phyloP scores from a whole-genome alignment of 1,140 invertebrate genomes.

The Bombus cullumanus region DNA sequence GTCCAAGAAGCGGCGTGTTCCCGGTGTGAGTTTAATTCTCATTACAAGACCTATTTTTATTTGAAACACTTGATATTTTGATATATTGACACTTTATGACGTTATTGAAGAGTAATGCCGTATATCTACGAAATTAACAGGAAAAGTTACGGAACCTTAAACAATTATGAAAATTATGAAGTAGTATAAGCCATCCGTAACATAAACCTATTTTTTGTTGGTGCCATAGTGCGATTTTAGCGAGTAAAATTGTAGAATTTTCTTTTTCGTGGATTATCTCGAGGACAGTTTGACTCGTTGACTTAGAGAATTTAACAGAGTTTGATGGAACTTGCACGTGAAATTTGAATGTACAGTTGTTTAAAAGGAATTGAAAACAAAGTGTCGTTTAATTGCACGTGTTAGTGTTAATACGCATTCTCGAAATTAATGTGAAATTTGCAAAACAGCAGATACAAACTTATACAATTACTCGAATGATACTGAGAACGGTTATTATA shows the following conservation, averaged over 20 bases:
- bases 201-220: too few species aligned
- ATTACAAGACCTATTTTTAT: neutral
- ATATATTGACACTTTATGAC: neutral
- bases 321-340: too few species aligned
- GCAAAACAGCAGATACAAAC: neutral
- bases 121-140: neutral
- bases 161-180: too few species aligned
- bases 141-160: too few species aligned
- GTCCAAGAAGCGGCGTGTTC: neutral
- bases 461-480: conserved; percentile 2
- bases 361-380: too few species aligned
- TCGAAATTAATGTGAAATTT: neutral
- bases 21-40: neutral
- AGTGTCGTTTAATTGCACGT: neutral
- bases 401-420: neutral
- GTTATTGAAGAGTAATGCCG: neutral
- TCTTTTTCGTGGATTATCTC: neutral
- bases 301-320: neutral
- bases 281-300: neutral
- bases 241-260: neutral
- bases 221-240: too few species aligned
- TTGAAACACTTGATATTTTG: neutral
- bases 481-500: neutral
- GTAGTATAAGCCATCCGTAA: too few species aligned
- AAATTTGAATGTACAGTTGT: too few species aligned